Evolutionary conservation across 1,140 invertebrate genomes (phyloP).

Genomic region (Marisa cornuarietis): DNA sequence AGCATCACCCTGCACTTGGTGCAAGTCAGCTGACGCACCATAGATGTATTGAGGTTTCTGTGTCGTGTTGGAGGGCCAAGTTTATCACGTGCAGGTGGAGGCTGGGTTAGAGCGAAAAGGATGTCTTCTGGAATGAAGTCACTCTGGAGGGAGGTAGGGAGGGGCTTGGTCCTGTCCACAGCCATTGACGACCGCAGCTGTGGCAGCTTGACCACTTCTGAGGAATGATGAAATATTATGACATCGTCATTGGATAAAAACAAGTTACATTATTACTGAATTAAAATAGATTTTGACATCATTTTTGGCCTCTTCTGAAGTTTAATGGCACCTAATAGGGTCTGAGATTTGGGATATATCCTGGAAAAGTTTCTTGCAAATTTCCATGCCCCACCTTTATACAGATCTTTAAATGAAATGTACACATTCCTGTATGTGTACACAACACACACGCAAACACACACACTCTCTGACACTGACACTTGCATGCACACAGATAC

Average conservation of each 20-base stretch:
- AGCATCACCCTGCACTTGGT: too few relatives aligned
- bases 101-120: constrained; percentile 62
- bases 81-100: constrained; percentile 51
- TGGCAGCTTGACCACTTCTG: constrained; percentile 43
- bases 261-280: not conserved
- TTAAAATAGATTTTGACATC: not conserved
- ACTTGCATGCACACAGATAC: not conserved
- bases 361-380: too few relatives aligned
- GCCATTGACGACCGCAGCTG: constrained; percentile 45
- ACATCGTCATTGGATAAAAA: not conserved
- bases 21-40: constrained; percentile 34
- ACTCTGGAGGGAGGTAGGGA: constrained; percentile 60
- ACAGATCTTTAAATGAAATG: too few relatives aligned
- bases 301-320: too few relatives aligned
- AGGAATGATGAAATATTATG: not conserved
- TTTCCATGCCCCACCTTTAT: too few relatives aligned
- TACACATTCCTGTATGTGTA: too few relatives aligned
- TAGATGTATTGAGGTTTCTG: constrained; percentile 50
- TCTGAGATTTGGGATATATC: not conserved
- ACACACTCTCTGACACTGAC: too few relatives aligned
- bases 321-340: not conserved
- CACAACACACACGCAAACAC: not conserved
- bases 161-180: constrained; percentile 55
- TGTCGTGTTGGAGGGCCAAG: constrained; percentile 55
- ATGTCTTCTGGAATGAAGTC: constrained; percentile 65